A percentile compares a stretch with the other conserved stretches of the same genome.
These are phyloP conservation scores for Lamprologus tigripictilis DNA, from an alignment of 2,113 vertebrate species.

Conservation along the genomic window DNA sequence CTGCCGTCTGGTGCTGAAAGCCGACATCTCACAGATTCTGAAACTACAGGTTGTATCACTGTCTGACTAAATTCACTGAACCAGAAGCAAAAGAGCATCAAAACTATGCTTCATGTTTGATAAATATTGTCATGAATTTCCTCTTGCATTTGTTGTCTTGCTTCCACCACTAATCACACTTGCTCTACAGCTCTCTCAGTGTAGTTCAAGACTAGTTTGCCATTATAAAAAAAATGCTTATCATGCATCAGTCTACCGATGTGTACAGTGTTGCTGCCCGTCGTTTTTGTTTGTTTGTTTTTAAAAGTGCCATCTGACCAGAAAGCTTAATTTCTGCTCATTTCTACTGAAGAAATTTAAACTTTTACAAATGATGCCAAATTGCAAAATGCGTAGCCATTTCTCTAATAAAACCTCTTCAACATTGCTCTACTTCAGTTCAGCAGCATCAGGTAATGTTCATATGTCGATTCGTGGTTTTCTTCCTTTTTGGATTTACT, in stretches of 20 bases:
- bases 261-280: not conserved
- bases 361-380: not conserved
- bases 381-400: not conserved
- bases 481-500: not conserved
- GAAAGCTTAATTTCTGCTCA: not conserved
- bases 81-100: not conserved
- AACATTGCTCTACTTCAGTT: not conserved
- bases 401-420: not conserved
- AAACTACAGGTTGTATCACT: not conserved
- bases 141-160: not conserved
- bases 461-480: not conserved
- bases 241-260: not conserved
- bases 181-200: not conserved
- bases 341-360: not conserved
- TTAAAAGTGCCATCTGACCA: not conserved
- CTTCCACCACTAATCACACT: not conserved
- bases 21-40: not conserved
- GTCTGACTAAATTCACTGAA: not conserved
- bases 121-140: not conserved
- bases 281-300: not conserved
- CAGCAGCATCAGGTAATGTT: not conserved
- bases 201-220: not conserved
- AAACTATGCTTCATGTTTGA: not conserved
- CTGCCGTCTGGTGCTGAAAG: not conserved
- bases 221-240: not conserved